Conservation (phyloP, 2,888 invertebrate genomes). For the Mechanitis messenoides region DNA sequence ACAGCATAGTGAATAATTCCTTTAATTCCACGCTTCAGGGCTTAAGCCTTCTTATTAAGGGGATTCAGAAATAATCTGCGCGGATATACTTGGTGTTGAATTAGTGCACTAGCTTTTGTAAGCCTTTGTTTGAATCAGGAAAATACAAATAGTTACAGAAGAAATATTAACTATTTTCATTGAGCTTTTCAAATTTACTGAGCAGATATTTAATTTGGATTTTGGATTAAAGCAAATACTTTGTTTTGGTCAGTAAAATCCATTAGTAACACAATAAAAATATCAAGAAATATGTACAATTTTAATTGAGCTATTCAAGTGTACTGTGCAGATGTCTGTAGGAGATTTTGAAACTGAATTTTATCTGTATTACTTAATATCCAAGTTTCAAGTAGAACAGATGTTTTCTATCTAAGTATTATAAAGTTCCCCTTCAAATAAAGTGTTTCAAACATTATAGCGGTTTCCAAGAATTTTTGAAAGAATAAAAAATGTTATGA, state of each 20-base stretch:
- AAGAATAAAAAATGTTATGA: too few relatives aligned
- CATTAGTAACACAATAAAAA: too few relatives aligned
- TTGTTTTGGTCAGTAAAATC: too few relatives aligned
- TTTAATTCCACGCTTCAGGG: constrained; percentile 27
- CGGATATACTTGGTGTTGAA: constrained; percentile 12
- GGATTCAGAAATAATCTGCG: constrained; percentile 24
- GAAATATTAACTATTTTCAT: too few relatives aligned
- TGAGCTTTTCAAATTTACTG: too few relatives aligned
- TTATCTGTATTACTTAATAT: constrained; percentile 1
- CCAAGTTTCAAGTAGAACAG: constrained; percentile 3
- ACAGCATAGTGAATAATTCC: constrained; percentile 19
- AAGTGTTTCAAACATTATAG: neutral
- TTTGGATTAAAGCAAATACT: neutral
- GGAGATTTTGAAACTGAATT: neutral
- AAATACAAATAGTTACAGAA: too few relatives aligned
- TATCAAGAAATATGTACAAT: too few relatives aligned
- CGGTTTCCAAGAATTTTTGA: neutral
- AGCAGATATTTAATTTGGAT: neutral
- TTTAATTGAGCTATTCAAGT: too few relatives aligned
- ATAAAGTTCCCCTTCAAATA: constrained; percentile 5
- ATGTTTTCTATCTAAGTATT: constrained; percentile 6
- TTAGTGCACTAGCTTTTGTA: constrained; percentile 11
- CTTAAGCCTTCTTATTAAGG: constrained; percentile 24
- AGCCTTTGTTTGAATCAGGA: neutral
- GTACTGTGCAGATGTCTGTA: neutral